phyloP scores from a whole-genome alignment of 2,888 invertebrate species.

The Neria commutata region DNA sequence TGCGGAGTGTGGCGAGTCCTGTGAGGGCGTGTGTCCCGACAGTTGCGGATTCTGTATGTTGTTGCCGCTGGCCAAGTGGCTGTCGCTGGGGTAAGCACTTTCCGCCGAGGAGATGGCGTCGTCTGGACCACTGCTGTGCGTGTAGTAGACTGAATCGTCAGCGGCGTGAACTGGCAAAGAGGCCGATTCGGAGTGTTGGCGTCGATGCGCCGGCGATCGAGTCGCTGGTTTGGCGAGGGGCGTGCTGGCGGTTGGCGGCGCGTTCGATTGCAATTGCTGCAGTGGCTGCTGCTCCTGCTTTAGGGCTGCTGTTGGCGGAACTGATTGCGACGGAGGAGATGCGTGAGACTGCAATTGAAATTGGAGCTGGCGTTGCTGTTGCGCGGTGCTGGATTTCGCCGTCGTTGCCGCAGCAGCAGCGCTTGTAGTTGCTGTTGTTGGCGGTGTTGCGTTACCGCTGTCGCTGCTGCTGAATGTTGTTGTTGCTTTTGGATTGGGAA shows the following conservation, averaged over 20 bases:
- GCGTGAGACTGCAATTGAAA: conserved; percentile 28
- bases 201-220: conserved; percentile 25
- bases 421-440: conserved; percentile 20
- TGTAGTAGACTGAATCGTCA: conserved; percentile 33
- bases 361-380: conserved; percentile 31
- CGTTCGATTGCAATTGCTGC: conserved; percentile 11
- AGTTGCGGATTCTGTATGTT: conserved; percentile 37
- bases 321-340: conserved; percentile 7
- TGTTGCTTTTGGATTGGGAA: conserved; percentile 43
- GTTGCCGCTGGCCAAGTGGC: conserved; percentile 18
- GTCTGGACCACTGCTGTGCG: conserved; percentile 40
- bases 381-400: conserved; percentile 10
- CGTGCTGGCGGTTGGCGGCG: conserved; percentile 13
- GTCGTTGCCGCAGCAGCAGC: neutral
- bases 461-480: conserved; percentile 22
- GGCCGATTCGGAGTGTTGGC: conserved; percentile 13
- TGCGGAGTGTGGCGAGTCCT: conserved; percentile 24
- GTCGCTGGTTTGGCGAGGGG: conserved; percentile 16
- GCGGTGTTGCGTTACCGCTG: too few species aligned
- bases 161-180: conserved; percentile 5
- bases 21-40: conserved; percentile 28
- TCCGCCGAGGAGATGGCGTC: conserved; percentile 49
- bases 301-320: conserved; percentile 8
- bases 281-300: neutral
- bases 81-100: conserved; percentile 44